Base-by-base conservation (phyloP, 2,797 vertebrate species). In the Myotis vivesi region DNA sequence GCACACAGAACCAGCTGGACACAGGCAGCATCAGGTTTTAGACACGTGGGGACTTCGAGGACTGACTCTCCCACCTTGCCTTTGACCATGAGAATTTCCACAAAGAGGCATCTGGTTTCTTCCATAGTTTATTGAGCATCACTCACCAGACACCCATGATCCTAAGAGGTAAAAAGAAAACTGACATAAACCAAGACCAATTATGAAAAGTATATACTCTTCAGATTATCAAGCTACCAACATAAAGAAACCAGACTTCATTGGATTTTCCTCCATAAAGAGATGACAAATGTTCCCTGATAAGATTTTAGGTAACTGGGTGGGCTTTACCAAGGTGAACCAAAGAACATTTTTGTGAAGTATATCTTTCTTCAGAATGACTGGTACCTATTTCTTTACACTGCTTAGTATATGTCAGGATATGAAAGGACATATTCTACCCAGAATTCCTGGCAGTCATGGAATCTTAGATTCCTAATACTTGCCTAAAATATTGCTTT, bases 401-500 rank as follows among this genome's bases (percentile, higher is more conserved):
- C 81, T 80, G 17, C n/a, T 87, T 82, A 75, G 41, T 66, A 16
- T 41, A 44, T 64, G 38, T 8, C 20, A 83, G 91, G 57, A 75
- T 46, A 82, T 28, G 44, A 87, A 82, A 86, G 79, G 75, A 53
- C 10, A 28, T 3, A 15, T 71, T 55, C 44, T 82, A 15, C 8
- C n/a, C 44, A 11, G 9, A 13, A 12, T 62, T 91, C 72, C 71
- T 13, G 36, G 44, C 19, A 36, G 41, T 87, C 30, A 41, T 46
- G 57, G 77, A 51, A 38, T 72, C 25, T 82, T 41, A 44, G 30
- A 22, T 16, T 53, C 53, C 49, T 69, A 44, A 66, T 49, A 73
- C 6, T 69, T 59, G 36, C 41, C 64, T 69, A 83, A 95, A 92
- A 93, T 41, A 82, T 16, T 83, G 15, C 38, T 90, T 93, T 89